Evolutionary conservation across 2,797 vertebrate species (phyloP), one percentile per base, ranked within the genome.

Genomic region (Mustela erminea): DNA sequence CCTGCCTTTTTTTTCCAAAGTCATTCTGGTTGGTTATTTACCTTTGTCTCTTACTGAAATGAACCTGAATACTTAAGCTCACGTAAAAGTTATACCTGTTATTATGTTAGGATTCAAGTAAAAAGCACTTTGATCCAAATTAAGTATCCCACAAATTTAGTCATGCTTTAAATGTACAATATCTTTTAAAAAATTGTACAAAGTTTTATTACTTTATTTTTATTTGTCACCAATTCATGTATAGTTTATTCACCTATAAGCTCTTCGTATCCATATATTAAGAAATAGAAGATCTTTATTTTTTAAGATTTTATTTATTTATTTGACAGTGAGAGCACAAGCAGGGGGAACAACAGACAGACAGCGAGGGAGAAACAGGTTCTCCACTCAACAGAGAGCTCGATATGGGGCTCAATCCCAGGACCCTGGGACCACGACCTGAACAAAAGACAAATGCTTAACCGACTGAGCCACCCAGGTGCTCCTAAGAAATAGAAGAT

Each of bases 1-100:
- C 49, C 25, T 14, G 18, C 3, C 0, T 49, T 80, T 92, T 18
- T 18, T 62, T 0, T 0, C 5, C 11, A 10, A 85, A 60, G 56
- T 46, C 2, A 78, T 87, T 80, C 32, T 46, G 1, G n/a, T 93
- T 92, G 27, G 12, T 49, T 96, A 38, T 64, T 90, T 90, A 52
- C 83, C 10, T 95, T 82, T 93, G 15, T 43, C 9, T 87, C 8
- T 12, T 75, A 60, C 87, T 96, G n/a, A 95, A 95, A 82, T 78
- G 10, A 93, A 86, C 25, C 15, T 92, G 25, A 90, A 96, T 82
- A 58, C 43, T 74, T 38, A 75, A 49, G 13, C 17, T 82, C 21
- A 66, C 35, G 56, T 54, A n/a, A 66, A 86, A 94, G 20, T 80
- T 58, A 74, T 35, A 27, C 5, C 49, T 90, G n/a, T 81, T 93